Conservation (phyloP, 1,140 invertebrate species). For the Sinella curviseta region DNA sequence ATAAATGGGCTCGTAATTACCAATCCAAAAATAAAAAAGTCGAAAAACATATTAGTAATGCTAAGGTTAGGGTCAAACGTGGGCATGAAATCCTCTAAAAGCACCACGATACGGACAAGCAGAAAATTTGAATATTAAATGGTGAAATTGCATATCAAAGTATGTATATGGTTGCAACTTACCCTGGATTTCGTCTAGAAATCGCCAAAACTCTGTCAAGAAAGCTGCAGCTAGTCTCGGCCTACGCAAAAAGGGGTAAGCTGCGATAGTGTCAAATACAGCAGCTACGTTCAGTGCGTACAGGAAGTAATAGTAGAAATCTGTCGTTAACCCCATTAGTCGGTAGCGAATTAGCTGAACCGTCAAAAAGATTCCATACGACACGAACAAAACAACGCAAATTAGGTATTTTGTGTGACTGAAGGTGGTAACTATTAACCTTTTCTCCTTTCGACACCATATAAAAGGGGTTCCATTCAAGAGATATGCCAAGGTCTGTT, state of each 20-base stretch:
- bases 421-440: background rate
- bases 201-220: constrained; percentile 1
- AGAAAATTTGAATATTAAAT: too few relatives aligned
- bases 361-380: background rate
- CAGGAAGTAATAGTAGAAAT: background rate
- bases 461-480: background rate
- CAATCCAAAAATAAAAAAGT: background rate
- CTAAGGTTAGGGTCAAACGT: background rate
- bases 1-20: background rate
- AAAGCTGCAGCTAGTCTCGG: background rate
- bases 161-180: too few relatives aligned
- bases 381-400: background rate
- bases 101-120: too few relatives aligned
- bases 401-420: background rate
- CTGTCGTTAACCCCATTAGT: background rate
- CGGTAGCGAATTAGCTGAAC: background rate
- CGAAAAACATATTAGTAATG: background rate
- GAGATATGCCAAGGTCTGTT: background rate
- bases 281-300: background rate
- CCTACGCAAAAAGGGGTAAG: background rate
- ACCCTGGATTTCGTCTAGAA: background rate
- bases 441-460: background rate
- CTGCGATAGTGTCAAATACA: background rate
- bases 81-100: background rate
- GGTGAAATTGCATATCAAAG: too few relatives aligned